Evolutionary conservation across 2,113 vertebrate genomes (phyloP).

Genomic region (Fukomys damarensis): DNA sequence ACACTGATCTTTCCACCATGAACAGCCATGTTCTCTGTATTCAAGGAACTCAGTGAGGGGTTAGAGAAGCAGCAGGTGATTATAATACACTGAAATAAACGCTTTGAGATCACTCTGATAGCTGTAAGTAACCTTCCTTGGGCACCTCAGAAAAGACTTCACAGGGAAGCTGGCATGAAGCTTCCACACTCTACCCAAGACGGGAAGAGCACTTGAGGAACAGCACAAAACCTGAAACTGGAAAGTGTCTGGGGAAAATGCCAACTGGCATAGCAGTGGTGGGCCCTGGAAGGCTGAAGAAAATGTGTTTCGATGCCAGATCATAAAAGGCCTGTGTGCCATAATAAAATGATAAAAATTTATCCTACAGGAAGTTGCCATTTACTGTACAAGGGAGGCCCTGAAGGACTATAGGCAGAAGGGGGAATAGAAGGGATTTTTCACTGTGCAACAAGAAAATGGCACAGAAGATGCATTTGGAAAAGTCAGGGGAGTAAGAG

Average conservation of each 20-base stretch:
- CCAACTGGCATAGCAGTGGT: no score
- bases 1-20: background rate
- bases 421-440: background rate
- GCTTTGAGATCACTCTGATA: background rate
- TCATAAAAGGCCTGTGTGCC: background rate
- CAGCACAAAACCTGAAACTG: background rate
- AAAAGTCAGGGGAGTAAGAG: background rate
- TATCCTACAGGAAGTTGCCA: background rate
- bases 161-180: background rate
- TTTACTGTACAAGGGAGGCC: background rate
- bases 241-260: background rate
- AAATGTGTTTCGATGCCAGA: background rate
- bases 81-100: background rate
- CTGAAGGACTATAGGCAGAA: background rate
- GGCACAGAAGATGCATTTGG: background rate
- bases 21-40: background rate
- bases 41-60: background rate
- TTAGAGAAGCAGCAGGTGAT: conserved; percentile 24
- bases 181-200: background rate
- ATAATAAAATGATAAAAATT: background rate
- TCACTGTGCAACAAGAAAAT: background rate
- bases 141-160: background rate
- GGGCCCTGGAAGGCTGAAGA: background rate
- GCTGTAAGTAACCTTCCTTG: background rate
- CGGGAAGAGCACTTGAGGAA: background rate